Evolutionary conservation across 1,140 invertebrate species (phyloP).

Genomic region (Panonychus citri): DNA sequence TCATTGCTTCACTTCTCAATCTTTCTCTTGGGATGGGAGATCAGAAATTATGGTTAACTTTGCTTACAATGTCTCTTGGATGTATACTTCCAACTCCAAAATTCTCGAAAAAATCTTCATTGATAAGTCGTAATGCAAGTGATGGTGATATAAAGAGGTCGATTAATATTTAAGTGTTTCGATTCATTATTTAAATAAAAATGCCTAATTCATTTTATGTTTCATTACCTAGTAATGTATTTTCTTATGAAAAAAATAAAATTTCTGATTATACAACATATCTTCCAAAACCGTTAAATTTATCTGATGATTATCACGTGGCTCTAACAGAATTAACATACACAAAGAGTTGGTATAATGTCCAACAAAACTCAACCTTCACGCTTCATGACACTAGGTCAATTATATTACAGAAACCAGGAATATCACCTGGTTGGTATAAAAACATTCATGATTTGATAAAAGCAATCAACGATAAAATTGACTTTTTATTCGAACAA

Average conservation of each 20-base stretch:
- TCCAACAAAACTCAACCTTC: background rate
- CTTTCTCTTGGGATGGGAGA: background rate
- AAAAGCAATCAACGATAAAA: background rate
- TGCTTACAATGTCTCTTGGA: background rate
- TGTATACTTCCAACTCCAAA: background rate
- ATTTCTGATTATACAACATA: background rate
- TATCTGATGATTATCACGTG: background rate
- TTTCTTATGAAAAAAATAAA: background rate
- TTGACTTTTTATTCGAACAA: background rate
- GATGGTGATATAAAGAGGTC: background rate
- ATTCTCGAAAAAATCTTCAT: background rate
- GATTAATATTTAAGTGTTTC: no score
- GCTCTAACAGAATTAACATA: slow-evolving; percentile 2
- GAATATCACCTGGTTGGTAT: background rate
- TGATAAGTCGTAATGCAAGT: background rate
- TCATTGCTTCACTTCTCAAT: background rate
- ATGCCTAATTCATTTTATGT: slow-evolving; percentile 1
- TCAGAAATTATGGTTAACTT: background rate
- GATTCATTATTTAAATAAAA: background rate
- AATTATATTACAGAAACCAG: background rate
- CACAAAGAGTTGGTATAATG: slow-evolving; percentile 2
- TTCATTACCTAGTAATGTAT: background rate
- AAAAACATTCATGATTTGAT: background rate
- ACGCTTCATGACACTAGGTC: background rate
- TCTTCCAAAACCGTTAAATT: background rate